Evolutionary conservation across 2,888 invertebrate genomes (phyloP), one percentile per base, ranked within the genome.

Genomic region (Morpho helenor): DNA sequence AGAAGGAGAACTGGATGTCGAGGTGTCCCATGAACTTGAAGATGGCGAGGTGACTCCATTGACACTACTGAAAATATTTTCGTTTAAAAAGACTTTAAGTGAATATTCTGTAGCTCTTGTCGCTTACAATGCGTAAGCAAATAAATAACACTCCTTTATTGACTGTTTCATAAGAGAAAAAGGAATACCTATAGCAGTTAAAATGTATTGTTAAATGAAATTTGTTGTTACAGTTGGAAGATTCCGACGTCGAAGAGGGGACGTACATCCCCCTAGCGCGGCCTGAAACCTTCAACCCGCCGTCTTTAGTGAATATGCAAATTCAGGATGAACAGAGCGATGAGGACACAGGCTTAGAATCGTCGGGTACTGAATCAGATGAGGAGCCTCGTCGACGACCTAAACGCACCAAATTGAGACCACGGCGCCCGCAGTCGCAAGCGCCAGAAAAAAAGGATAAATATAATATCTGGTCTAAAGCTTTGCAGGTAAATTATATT

Each of bases 381-480:
- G 92, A 93, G 1, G 94, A 93, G 62, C 87, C 80, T 2, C 80
- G 82, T 10, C 76, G 80, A 16, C 83, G 82, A 16, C 77, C 84
- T 0, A 94, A 94, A 70, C 92, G 92, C 59, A 91, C 92, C 7
- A 87, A 92, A 55, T 68, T 88, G 59, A 79, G 84, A 5, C 88
- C 80, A 46, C 73, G 77, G 52, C 73, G 80, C 57, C 78, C 80
- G 49, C 71, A 68, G 55, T 72, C 74, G 53, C 77, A 69, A 57
- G 54, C 75, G 10, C 68, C 87, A 0, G 90, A 83, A 22, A 93
- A 91, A 67, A 92, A 91, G 63, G 94, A 93, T 59, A 94, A 94
- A 79, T 96, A 96, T 73, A 95, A 95, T 79, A 92, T 97, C 66
- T 97, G 97, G 97, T 92, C 92, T 65, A 92, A 91, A 62, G 87